Percentiles rank a stretch among this genome's conserved stretches.
phyloP scores from a whole-genome alignment of 2,888 invertebrate genomes.

The Allacma fusca region DNA sequence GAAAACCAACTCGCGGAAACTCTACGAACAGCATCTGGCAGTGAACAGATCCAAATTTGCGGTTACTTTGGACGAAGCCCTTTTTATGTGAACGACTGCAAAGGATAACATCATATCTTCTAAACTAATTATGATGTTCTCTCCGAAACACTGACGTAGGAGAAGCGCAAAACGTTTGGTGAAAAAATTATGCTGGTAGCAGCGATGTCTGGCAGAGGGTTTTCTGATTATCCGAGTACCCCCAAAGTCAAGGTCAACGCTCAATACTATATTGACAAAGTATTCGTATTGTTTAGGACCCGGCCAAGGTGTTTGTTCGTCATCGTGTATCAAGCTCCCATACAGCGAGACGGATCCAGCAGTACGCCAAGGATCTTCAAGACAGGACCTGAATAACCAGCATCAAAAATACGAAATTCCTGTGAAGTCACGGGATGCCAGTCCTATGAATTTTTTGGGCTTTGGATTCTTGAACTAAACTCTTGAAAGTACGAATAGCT shows the following conservation, averaged over 20 bases:
- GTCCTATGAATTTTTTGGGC: conserved; percentile 16
- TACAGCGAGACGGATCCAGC: not conserved
- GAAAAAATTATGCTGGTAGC: conserved; percentile 36
- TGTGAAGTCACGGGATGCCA: too few species aligned
- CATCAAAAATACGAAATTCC: conserved; percentile 10
- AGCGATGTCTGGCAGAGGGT: conserved; percentile 24
- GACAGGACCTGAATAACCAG: conserved; percentile 1
- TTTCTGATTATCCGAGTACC: conserved; percentile 39
- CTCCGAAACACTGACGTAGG: not conserved
- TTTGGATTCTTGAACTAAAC: not conserved
- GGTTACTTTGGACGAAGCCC: conserved; percentile 35
- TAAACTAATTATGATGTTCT: not conserved
- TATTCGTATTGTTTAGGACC: not conserved
- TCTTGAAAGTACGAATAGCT: too few species aligned
- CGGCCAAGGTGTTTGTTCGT: conserved; percentile 22
- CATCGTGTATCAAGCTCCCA: conserved; percentile 23
- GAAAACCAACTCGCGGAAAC: conserved; percentile 37
- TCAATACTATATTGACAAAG: not conserved
- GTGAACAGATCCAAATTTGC: conserved; percentile 25
- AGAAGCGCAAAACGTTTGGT: not conserved
- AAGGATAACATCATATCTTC: not conserved
- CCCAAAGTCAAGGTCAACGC: too few species aligned
- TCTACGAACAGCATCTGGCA: conserved; percentile 30
- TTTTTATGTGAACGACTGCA: not conserved
- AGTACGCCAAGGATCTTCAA: conserved; percentile 8